These are phyloP conservation scores for Theocolax elegans DNA, from an alignment of 1,140 invertebrate species.

Conservation along the genomic window DNA sequence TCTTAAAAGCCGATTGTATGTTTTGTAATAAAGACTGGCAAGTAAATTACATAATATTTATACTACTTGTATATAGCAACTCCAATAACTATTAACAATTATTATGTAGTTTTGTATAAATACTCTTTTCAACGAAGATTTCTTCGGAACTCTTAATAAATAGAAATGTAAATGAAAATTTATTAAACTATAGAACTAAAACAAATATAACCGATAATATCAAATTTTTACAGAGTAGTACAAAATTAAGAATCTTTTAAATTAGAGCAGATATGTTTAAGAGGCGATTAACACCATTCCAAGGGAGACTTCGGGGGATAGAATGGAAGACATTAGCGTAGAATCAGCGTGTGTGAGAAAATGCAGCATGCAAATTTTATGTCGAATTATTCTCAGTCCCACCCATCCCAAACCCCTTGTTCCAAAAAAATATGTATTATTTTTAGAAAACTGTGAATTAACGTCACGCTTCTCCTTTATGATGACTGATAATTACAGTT, in stretches of 20 bases:
- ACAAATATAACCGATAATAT: neutral
- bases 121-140: slow-evolving; percentile 16
- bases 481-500: neutral
- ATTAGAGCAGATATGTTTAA: slow-evolving; percentile 22
- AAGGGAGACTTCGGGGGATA: slow-evolving; percentile 22
- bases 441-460: neutral
- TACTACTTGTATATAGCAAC: slow-evolving; percentile 21
- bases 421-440: slow-evolving; percentile 40
- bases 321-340: slow-evolving; percentile 44
- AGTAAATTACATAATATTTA: slow-evolving; percentile 19
- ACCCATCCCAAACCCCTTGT: neutral
- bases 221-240: slow-evolving; percentile 19
- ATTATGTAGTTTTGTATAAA: too few species aligned
- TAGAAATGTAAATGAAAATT: slow-evolving; percentile 23
- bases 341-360: slow-evolving; percentile 47
- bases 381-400: slow-evolving; percentile 37
- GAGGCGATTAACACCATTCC: slow-evolving; percentile 6
- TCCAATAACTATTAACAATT: too few species aligned
- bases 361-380: slow-evolving; percentile 52
- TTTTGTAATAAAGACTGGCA: slow-evolving; percentile 13
- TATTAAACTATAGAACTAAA: slow-evolving; percentile 17
- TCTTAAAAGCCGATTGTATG: slow-evolving; percentile 5
- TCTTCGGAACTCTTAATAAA: slow-evolving; percentile 23
- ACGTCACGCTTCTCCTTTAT: neutral
- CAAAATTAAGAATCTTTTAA: slow-evolving; percentile 29